Conservation (phyloP, 2,113 vertebrate genomes). For the Capreolus pygargus region DNA sequence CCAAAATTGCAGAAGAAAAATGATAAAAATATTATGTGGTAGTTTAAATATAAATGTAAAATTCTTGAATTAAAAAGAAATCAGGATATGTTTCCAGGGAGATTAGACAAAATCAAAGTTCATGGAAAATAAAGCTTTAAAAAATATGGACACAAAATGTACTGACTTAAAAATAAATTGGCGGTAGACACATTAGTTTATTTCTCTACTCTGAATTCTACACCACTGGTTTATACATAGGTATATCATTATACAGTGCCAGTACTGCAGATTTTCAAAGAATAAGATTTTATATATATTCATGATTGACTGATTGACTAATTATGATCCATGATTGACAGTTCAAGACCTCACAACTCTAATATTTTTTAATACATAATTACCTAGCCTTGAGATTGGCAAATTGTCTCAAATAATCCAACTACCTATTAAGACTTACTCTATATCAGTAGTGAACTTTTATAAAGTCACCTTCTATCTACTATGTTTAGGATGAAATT, state of each 20-base stretch:
- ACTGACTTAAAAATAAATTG: not conserved
- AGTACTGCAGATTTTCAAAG: not conserved
- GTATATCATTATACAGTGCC: not conserved
- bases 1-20: not conserved
- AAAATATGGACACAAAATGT: not conserved
- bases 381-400: not conserved
- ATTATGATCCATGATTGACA: not conserved
- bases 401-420: not conserved
- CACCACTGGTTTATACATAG: not conserved
- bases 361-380: not conserved
- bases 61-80: not conserved
- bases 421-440: not conserved
- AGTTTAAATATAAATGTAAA: not conserved
- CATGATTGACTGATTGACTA: not conserved
- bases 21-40: not conserved
- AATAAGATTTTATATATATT: not conserved
- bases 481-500: not conserved
- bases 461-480: not conserved
- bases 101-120: not conserved
- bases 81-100: not conserved
- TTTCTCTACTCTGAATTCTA: not conserved
- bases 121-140: not conserved
- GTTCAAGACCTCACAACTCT: not conserved
- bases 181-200: not conserved
- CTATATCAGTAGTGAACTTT: not conserved